Evolutionary conservation across 2,888 invertebrate genomes (phyloP).

Genomic region (Pogonocherus hispidulus): DNA sequence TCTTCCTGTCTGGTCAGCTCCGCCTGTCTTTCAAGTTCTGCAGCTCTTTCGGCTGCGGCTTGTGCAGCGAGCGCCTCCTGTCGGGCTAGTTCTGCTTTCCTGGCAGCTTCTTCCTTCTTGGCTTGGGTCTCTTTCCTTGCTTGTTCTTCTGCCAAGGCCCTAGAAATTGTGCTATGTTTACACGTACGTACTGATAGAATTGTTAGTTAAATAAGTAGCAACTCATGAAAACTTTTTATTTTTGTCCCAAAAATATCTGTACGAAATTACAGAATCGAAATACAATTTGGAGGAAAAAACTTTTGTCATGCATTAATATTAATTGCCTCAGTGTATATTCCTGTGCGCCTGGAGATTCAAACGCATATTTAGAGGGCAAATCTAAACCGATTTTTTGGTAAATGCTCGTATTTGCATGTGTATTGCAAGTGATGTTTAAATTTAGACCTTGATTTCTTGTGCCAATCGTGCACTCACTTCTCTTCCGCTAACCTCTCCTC

Average conservation of each 20-base stretch:
- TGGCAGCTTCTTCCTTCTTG: conserved; percentile 69
- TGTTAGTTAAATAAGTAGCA: too few species aligned
- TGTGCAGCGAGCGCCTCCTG: conserved; percentile 68
- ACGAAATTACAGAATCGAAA: too few species aligned
- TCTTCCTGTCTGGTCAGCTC: conserved; percentile 64
- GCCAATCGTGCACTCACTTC: conserved; percentile 67
- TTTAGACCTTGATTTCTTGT: conserved; percentile 26
- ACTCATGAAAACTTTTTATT: too few species aligned
- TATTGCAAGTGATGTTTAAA: conserved; percentile 14
- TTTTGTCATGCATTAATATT: too few species aligned
- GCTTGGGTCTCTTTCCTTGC: conserved; percentile 71
- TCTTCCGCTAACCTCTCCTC: conserved; percentile 75
- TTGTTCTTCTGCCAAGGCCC: conserved; percentile 73
- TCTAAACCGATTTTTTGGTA: too few species aligned
- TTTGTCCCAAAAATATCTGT: too few species aligned
- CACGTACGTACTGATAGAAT: too few species aligned
- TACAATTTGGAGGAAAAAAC: too few species aligned
- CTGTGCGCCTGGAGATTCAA: too few species aligned
- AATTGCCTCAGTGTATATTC: too few species aligned
- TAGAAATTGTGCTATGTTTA: too few species aligned
- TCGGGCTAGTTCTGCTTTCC: conserved; percentile 70
- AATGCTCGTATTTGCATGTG: neutral
- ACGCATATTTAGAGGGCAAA: too few species aligned
- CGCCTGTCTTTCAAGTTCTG: conserved; percentile 66
- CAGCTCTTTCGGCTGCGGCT: conserved; percentile 69